Percentiles rank a stretch among this genome's conserved stretches.
Conservation (phyloP, 2,888 invertebrate species). For the Arge pagana region DNA sequence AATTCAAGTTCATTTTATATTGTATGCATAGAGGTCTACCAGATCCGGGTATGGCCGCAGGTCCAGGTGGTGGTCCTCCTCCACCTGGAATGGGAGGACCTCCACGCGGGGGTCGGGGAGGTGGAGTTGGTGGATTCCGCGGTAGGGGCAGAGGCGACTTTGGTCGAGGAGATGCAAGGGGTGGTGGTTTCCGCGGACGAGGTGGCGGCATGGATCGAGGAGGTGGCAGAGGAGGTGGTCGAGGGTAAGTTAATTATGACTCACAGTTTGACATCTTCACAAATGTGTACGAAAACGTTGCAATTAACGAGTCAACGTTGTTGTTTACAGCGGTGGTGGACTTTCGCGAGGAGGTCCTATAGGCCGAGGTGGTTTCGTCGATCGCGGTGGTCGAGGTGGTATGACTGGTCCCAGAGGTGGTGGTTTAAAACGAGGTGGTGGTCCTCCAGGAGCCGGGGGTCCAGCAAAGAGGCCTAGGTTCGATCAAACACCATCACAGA, state of each 20-base stretch:
- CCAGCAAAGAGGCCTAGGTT: constrained; percentile 64
- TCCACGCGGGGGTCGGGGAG: constrained; percentile 48
- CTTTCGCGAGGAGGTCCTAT: constrained; percentile 42
- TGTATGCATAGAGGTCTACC: constrained; percentile 45
- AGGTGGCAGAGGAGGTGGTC: constrained; percentile 61
- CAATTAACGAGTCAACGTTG: not conserved
- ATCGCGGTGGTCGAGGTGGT: constrained; percentile 59
- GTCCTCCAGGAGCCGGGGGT: constrained; percentile 63
- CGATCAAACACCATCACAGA: constrained; percentile 49
- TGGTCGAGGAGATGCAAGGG: constrained; percentile 56
- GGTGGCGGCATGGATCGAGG: constrained; percentile 58
- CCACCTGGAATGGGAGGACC: constrained; percentile 50
- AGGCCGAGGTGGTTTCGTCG: constrained; percentile 58
- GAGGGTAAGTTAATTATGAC: constrained; percentile 36
- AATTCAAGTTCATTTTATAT: constrained; percentile 4
- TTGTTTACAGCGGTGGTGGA: constrained; percentile 24
- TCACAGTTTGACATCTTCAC: not conserved
- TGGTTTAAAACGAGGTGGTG: constrained; percentile 58
- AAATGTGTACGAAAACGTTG: not conserved
- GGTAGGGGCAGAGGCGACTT: constrained; percentile 50
- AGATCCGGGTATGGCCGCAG: constrained; percentile 46
- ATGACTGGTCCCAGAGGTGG: constrained; percentile 53
- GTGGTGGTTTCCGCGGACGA: constrained; percentile 50
- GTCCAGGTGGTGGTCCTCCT: constrained; percentile 47
- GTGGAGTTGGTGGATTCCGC: constrained; percentile 44